These are phyloP conservation scores for Bradypodion pumilum DNA, from an alignment of 2,797 vertebrate genomes.

Conservation along the genomic window DNA sequence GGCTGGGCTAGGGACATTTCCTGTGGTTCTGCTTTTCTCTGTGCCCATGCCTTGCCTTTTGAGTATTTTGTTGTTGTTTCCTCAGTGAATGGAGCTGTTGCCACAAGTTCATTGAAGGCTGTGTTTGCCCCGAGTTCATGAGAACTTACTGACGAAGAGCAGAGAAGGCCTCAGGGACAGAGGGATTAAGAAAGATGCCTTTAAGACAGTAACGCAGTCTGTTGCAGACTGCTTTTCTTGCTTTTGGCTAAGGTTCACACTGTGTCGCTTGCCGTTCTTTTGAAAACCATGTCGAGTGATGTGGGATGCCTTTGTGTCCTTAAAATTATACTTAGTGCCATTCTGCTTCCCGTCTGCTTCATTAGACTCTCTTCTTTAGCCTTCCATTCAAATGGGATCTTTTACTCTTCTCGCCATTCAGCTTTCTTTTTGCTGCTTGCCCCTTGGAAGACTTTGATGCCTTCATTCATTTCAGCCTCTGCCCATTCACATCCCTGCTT, in stretches of 20 bases:
- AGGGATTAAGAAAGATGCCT: conserved; percentile 44
- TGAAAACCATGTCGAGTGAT: conserved; percentile 61
- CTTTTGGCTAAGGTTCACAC: conserved; percentile 64
- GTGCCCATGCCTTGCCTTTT: not conserved
- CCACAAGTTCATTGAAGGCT: conserved; percentile 40
- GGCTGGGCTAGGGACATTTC: not conserved
- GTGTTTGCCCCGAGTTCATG: conserved; percentile 51
- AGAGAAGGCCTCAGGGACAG: not conserved
- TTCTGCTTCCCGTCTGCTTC: conserved; percentile 43
- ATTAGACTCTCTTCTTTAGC: conserved; percentile 47
- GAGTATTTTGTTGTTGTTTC: not conserved
- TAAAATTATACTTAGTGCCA: conserved; percentile 42
- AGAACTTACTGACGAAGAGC: conserved; percentile 60
- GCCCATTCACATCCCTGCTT: conserved; percentile 55
- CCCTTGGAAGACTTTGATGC: conserved; percentile 55
- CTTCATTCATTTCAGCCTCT: conserved; percentile 54
- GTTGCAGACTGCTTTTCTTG: conserved; percentile 56
- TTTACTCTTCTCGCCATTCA: conserved; percentile 57
- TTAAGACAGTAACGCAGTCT: conserved; percentile 10
- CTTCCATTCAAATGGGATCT: conserved; percentile 50
- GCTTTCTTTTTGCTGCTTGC: conserved; percentile 60
- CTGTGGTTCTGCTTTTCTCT: not conserved
- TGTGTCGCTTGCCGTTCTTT: conserved; percentile 55
- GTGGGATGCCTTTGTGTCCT: conserved; percentile 59
- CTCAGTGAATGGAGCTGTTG: conserved; percentile 28